These are phyloP conservation scores for Pogonus chalceus DNA, from an alignment of 1,140 invertebrate species.

Conservation along the genomic window DNA sequence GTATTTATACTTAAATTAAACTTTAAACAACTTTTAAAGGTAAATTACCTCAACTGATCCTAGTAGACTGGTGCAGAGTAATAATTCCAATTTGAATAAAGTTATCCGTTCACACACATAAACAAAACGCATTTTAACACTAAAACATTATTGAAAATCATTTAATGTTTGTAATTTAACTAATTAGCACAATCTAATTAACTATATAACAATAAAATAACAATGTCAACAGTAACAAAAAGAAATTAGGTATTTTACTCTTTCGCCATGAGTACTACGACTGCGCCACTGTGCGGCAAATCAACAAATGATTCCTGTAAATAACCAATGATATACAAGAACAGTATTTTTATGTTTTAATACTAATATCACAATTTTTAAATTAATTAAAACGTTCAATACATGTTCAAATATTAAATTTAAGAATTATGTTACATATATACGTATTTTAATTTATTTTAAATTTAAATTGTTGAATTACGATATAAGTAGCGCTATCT, in stretches of 20 bases:
- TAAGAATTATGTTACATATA: too few species aligned
- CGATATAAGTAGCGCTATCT: too few species aligned
- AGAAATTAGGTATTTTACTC: slow-evolving; percentile 5
- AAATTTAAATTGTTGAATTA: too few species aligned
- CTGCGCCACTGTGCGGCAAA: neutral
- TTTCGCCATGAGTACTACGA: slow-evolving; percentile 6
- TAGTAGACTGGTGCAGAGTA: slow-evolving; percentile 4
- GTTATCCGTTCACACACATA: neutral
- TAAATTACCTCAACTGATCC: slow-evolving; percentile 8
- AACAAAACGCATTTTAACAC: slow-evolving; percentile 10
- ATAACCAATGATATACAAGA: neutral
- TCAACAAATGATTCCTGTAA: neutral
- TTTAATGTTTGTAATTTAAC: slow-evolving; percentile 3
- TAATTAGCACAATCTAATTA: slow-evolving; percentile 7
- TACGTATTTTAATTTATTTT: too few species aligned
- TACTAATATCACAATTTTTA: too few species aligned
- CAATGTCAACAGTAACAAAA: slow-evolving; percentile 11
- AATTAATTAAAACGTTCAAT: too few species aligned
- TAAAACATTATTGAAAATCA: slow-evolving; percentile 7
- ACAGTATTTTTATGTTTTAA: too few species aligned
- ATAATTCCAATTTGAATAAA: neutral
- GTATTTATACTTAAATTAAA: too few species aligned
- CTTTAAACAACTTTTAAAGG: neutral
- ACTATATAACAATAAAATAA: slow-evolving; percentile 10
- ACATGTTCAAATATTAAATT: too few species aligned